phyloP scores from a whole-genome alignment of 2,797 vertebrate genomes.

The Notolepis coatsorum region DNA sequence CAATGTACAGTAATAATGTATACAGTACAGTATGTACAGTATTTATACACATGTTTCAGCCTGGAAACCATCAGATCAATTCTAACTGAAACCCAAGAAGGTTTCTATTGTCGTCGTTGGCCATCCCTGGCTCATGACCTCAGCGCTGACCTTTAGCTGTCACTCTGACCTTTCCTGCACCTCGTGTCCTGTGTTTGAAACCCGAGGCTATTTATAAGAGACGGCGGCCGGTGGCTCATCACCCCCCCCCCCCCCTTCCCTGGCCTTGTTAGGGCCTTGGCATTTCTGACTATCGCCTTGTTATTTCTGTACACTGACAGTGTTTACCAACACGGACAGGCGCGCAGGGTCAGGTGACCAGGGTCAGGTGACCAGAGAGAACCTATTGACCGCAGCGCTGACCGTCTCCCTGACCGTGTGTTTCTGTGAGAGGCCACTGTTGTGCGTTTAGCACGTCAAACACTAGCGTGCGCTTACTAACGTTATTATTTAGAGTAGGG shows the following conservation, averaged over 20 bases:
- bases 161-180: neutral
- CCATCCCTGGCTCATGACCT: neutral
- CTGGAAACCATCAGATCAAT: neutral
- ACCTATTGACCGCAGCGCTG: neutral
- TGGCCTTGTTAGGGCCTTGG: constrained; percentile 3
- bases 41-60: neutral
- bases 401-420: neutral
- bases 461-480: too few species aligned
- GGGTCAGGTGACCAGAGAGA: neutral
- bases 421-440: too few species aligned
- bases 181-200: constrained; percentile 20
- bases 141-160: constrained; percentile 44
- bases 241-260: neutral
- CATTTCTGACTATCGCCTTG: neutral
- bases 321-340: constrained; percentile 17
- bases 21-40: neutral
- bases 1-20: neutral
- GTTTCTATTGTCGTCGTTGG: neutral
- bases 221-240: neutral
- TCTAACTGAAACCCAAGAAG: neutral
- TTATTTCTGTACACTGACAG: constrained; percentile 22
- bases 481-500: too few species aligned
- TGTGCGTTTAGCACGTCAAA: too few species aligned
- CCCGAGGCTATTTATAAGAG: constrained; percentile 60
- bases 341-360: neutral